Base-by-base conservation (phyloP, 2,797 vertebrate species). In the Taeniopygia guttata region DNA sequence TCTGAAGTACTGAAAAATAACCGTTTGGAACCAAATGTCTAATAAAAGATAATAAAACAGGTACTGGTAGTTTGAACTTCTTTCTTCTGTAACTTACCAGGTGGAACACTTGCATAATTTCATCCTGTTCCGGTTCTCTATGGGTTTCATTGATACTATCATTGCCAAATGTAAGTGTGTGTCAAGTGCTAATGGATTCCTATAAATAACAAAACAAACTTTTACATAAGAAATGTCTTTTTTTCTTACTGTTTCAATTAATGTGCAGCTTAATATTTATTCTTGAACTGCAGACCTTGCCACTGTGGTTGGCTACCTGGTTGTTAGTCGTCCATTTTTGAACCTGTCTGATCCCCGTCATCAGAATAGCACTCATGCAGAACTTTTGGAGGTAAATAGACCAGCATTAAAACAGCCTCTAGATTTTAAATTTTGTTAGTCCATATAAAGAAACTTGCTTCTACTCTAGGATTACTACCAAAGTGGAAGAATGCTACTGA, bases 71-170 rank as follows among this genome's bases (percentile, higher is more conserved):
- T 66, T 34, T 73, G 62, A 95, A 16, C n/a, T 64, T 70, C 56
- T 49, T 70, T 36, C 70, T 95, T 86, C 91, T 96, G 46, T 85
- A 64, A 94, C 40, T 81, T 92, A 18, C 62, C 96, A 99, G 99
- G 99, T 99, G 93, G 98, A 99, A 67, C 99, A 99, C 78, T 97
- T 99, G 79, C 99, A 99, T 96, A 99, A 98, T 92, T 99, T 99
- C 96, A 99, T 99, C 97, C 98, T 99, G 94, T 99, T 99, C 95
- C 99, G 99, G n/a, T 99, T 99, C 97, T 99, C 99, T 43, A 99
- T 99, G 99, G 99, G 99, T 36, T 99, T 99, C 96, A 97, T 99
- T 94, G 99, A 99, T 97, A 99, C 97, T 89, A 98, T 99, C 73
- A 98, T 99, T 94, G 99, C 99, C 95, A 99, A 99, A 98, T 99